A percentile compares a stretch with the other conserved stretches of the same genome.
phyloP scores from a whole-genome alignment of 1,140 invertebrate genomes.

The Sitobion miscanthi region DNA sequence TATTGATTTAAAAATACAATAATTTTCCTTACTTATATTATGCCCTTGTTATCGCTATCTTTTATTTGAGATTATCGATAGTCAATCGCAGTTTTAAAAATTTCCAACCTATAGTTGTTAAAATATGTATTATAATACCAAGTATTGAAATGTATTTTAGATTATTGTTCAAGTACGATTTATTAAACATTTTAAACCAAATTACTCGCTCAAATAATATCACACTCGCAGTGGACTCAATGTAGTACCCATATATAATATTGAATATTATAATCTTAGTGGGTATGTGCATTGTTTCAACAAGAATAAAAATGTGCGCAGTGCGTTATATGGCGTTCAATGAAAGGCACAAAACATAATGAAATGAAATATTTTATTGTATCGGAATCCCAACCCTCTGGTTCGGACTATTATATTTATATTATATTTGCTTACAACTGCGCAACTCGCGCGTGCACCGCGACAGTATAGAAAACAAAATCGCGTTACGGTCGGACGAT shows the following conservation, averaged over 20 bases:
- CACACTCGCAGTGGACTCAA: not conserved
- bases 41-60: too few species aligned
- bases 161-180: not conserved
- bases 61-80: too few species aligned
- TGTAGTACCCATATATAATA: not conserved
- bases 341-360: not conserved
- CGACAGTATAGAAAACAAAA: conserved; percentile 29
- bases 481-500: conserved; percentile 37
- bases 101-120: too few species aligned
- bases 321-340: not conserved
- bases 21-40: too few species aligned
- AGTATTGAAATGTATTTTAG: not conserved
- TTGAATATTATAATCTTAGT: not conserved
- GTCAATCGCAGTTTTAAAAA: too few species aligned
- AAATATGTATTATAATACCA: too few species aligned
- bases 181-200: not conserved
- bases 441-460: not conserved
- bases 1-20: not conserved
- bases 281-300: not conserved
- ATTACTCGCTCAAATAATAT: not conserved
- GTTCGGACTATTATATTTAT: not conserved
- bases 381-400: not conserved
- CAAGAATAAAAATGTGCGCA: not conserved
- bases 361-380: conserved; percentile 11
- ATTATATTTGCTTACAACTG: conserved; percentile 15